Conservation (phyloP, 1,140 invertebrate genomes). For the Megathymus violae region DNA sequence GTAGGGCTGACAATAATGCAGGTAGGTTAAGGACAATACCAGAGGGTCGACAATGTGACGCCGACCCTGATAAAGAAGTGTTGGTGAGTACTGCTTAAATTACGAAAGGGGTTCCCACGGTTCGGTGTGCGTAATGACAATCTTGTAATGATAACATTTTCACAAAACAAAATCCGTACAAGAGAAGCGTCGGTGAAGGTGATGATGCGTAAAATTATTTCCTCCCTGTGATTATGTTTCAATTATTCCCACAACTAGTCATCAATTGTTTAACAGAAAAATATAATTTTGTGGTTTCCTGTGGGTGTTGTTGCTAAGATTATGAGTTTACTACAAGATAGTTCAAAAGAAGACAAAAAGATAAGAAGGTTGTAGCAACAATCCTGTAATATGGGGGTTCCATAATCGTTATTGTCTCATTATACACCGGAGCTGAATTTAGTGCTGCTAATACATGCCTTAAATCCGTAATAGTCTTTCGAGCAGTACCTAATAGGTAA, state of each 20-base stretch:
- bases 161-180: no score
- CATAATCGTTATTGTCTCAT: conserved; percentile 15
- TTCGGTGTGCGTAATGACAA: neutral
- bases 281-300: conserved; percentile 56
- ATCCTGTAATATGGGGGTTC: conserved; percentile 25
- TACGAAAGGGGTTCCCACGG: no score
- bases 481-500: conserved; percentile 8
- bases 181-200: conserved; percentile 1
- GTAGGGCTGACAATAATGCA: no score
- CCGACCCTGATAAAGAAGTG: no score
- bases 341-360: conserved; percentile 13
- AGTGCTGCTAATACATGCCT: conserved; percentile 26
- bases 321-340: neutral
- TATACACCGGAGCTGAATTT: conserved; percentile 24
- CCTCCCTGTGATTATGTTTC: conserved; percentile 46
- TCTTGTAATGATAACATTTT: no score
- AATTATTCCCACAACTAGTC: conserved; percentile 39
- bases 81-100: no score
- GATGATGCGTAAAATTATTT: conserved; percentile 66
- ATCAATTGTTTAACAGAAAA: conserved; percentile 41
- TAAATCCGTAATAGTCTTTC: conserved; percentile 30
- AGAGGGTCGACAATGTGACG: no score
- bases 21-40: no score
- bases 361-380: conserved; percentile 6
- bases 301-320: neutral